Percentiles rank a stretch among this genome's conserved stretches.
Evolutionary conservation across 37 sponge, comb jelly and placozoan genomes (phyloP).

Genomic region (Eunapius fragilis): DNA sequence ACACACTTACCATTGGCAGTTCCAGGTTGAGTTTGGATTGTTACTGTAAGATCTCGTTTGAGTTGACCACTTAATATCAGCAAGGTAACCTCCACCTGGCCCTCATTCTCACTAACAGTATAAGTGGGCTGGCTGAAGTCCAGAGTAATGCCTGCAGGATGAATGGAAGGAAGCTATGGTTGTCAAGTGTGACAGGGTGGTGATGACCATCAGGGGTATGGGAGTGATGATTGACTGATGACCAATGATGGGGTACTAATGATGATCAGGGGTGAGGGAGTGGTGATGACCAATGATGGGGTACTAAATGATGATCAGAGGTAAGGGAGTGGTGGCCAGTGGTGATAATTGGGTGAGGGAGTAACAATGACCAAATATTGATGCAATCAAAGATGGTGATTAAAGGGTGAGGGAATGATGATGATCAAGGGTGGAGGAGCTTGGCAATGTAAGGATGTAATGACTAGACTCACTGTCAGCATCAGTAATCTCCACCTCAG

Average conservation of each 20-base stretch:
- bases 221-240: not conserved
- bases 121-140: not conserved
- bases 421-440: too few species aligned
- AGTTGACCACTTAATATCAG: not conserved
- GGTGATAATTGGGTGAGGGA: too few species aligned
- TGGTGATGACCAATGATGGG: not conserved
- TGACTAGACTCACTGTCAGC: not conserved
- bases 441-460: too few species aligned
- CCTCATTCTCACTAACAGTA: constrained; percentile 23
- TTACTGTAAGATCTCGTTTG: constrained; percentile 1
- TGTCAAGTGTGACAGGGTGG: not conserved
- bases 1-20: constrained; percentile 2
- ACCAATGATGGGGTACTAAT: not conserved
- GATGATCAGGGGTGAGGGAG: not conserved
- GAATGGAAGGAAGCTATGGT: too few species aligned
- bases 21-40: not conserved
- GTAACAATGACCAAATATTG: too few species aligned
- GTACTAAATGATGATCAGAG: too few species aligned
- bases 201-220: not conserved
- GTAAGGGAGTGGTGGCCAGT: too few species aligned
- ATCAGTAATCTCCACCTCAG: not conserved
- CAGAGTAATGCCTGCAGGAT: not conserved
- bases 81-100: not conserved
- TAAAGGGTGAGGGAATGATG: too few species aligned
- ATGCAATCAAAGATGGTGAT: too few species aligned